Base-by-base conservation (phyloP, 2,888 invertebrate genomes). In the Ornithoptera alexandrae region DNA sequence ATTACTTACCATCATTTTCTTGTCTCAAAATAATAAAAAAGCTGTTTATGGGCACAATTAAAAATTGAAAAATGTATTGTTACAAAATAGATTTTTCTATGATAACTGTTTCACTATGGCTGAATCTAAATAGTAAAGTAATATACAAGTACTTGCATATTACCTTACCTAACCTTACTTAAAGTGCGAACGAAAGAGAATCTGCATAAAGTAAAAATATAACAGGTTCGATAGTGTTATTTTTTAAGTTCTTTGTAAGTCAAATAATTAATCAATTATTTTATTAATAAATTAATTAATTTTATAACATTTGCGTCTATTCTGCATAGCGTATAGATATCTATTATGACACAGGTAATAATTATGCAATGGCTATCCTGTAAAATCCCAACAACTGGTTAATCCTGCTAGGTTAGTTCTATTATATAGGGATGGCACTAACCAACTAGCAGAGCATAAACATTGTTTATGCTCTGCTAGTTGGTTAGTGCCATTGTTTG, bases 371-470 rank as follows among this genome's bases (percentile, higher is more conserved):
- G 83, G 78, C 81, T 79, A 84, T 81, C 81, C 74, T 79, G 88
- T 89, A 86, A 91, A 92, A 92, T 92, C 91, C 89, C 86, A 78
- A 83, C 88, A 83, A 90, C 90, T 80, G 77, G 91, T 85, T 81
- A 73, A 74, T 77, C 86, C 79, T 75, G 86, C 83, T 79, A 74
- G 66, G 72, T 73, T 72, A 73, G 68, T 71, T 74, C 74, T 74
- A 70, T 75, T 67, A 46, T 20, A 18, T 76, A 83, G 84, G 81
- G 82, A 70, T 86, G 83, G 24, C 71, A 6, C n/a, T 8, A 17
- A 63, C 8, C 24, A 3, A 24, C 17, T 6, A 22, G 62, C 24
- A n/a, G n/a, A 6, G 24, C 22, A 2, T 22, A 58, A 58, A 12
- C 30, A 22, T 24, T 22, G 20, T n/a, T n/a, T n/a, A n/a, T n/a